phyloP scores from a whole-genome alignment of 2,113 vertebrate species.

The Neodon shergylaensis region DNA sequence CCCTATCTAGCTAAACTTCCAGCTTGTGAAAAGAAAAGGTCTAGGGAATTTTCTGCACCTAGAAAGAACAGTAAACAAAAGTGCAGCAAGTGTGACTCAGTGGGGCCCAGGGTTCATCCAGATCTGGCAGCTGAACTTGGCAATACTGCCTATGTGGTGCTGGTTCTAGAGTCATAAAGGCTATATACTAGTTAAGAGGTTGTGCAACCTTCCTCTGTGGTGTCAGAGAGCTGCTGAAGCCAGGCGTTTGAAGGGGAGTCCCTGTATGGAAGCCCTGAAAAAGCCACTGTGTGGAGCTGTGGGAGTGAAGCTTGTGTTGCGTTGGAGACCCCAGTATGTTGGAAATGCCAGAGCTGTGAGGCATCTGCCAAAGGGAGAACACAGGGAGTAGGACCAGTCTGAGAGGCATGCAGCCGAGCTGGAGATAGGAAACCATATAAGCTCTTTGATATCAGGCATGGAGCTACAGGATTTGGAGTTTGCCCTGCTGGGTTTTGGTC shows the following conservation, averaged over 20 bases:
- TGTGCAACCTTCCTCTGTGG: background rate
- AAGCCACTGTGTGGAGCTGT: background rate
- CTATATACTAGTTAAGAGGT: background rate
- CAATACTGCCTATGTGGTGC: background rate
- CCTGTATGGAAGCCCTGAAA: background rate
- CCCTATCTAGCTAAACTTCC: background rate
- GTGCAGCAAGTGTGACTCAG: background rate
- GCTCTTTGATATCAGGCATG: background rate
- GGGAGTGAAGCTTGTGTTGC: background rate
- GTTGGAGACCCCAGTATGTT: background rate
- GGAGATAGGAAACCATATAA: background rate
- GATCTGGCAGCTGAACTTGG: background rate
- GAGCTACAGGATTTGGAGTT: background rate
- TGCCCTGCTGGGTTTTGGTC: background rate
- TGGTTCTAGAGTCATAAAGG: background rate
- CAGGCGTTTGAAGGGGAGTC: background rate
- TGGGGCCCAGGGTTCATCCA: background rate
- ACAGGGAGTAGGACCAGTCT: background rate
- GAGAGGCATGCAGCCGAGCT: background rate
- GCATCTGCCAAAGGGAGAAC: background rate
- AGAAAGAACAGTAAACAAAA: background rate
- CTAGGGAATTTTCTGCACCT: background rate
- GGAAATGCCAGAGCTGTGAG: background rate
- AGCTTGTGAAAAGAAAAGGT: background rate
- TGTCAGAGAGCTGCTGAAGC: background rate